Evolutionary conservation across 2,888 invertebrate genomes (phyloP).

Genomic region (Holacanthella duospinosa): DNA sequence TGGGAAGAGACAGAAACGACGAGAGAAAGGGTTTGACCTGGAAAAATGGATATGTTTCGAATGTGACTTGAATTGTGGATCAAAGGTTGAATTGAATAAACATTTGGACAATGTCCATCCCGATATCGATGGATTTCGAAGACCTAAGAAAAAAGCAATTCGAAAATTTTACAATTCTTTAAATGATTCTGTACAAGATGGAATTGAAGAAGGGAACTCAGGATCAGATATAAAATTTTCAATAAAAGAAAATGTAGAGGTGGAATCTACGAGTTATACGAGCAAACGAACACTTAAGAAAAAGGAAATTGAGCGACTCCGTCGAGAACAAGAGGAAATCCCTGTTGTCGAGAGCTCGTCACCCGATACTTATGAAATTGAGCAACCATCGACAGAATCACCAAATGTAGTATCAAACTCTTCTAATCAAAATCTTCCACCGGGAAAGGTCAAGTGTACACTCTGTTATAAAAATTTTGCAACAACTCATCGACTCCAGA

Average conservation of each 20-base stretch:
- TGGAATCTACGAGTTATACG: background rate
- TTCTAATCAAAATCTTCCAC: background rate
- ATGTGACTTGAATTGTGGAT: slow-evolving; percentile 50
- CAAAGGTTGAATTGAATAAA: slow-evolving; percentile 50
- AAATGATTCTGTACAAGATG: slow-evolving; percentile 36
- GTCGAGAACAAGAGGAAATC: slow-evolving; percentile 1
- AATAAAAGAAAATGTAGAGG: background rate
- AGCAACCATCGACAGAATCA: background rate
- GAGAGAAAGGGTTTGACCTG: background rate
- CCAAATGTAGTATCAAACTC: background rate
- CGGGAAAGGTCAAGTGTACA: slow-evolving; percentile 50
- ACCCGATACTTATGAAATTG: background rate
- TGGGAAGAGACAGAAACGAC: background rate
- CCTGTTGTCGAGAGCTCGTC: background rate
- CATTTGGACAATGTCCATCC: slow-evolving; percentile 46
- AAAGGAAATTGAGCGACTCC: background rate
- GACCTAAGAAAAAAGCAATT: slow-evolving; percentile 37
- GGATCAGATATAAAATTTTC: too few relatives aligned
- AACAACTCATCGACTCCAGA: slow-evolving; percentile 51
- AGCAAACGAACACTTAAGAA: background rate
- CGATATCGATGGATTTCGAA: slow-evolving; percentile 35
- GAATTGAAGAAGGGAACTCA: slow-evolving; percentile 23
- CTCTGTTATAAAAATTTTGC: slow-evolving; percentile 57
- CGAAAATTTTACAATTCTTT: slow-evolving; percentile 5
- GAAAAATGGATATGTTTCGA: slow-evolving; percentile 49